Base-by-base conservation (phyloP, 2,888 invertebrate species). In the Petrolisthes manimaculis region DNA sequence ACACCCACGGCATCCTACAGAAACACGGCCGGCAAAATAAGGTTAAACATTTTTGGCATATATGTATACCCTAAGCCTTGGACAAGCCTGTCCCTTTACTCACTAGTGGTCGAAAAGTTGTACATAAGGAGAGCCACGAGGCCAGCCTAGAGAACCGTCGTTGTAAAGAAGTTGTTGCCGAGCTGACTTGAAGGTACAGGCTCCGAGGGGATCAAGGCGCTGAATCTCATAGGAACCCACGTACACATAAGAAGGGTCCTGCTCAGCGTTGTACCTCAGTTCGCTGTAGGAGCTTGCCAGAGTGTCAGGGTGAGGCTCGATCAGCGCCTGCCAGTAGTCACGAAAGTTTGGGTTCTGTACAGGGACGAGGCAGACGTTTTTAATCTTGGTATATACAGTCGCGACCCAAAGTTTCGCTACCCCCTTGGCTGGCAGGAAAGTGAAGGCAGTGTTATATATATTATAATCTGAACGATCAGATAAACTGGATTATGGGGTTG, bases 201-300 rank as follows among this genome's bases (percentile, higher is more conserved):
- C 81, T 6, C 90, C 90, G 6, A 85, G 82, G 56, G 74, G 71
- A n/a, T 84, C 86, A 75, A 88, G 67, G 18, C 86, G 54, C 84
- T 90, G 90, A 4, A 90, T 55, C 71, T 90, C 90, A 51, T 86
- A 89, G 3, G 88, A 80, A 9, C 88, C 90, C 24, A 89, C 82
- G 56, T 88, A 84, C 8, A 81, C 88, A 55, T 82, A 90, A 71
- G 84, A 54, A 6, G 88, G 55, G 69, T 86, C 86, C 53, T 54
- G 24, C n/a, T 83, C 71, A 14, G 90, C 88, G 5, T 69, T 37
- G 18, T 75, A 54, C n/a, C 88, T 83, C 71, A 90, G 54, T 5
- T 86, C 88, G 2, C 67, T 14, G 37, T 80, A 86, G 24, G 83
- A 80, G 55, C 53, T 80, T 56, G 67, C 54, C 37, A 74, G n/a